Percentiles rank a stretch among this genome's conserved stretches.
These are phyloP conservation scores for Antheraea assamensis DNA, from an alignment of 2,888 invertebrate species.

Conservation along the genomic window DNA sequence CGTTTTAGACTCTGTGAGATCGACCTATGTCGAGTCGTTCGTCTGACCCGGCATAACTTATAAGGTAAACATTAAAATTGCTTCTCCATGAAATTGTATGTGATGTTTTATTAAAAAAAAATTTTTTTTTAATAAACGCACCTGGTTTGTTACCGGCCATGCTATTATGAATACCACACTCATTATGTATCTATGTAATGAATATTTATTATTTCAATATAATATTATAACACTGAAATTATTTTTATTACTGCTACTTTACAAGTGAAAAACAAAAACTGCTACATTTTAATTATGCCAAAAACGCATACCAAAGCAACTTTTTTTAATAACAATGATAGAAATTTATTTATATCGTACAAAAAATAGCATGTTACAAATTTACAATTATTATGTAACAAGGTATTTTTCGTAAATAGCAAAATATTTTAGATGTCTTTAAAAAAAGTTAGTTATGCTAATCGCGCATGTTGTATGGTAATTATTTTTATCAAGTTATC, in stretches of 20 bases:
- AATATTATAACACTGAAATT: no score
- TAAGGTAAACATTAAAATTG: not conserved
- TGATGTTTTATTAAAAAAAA: not conserved
- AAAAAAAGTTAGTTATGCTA: not conserved
- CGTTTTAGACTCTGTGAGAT: not conserved
- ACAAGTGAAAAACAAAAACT: no score
- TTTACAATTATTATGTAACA: no score
- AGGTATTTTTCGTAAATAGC: no score
- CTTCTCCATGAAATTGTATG: not conserved
- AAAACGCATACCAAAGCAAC: no score
- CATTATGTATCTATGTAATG: no score
- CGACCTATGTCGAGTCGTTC: not conserved
- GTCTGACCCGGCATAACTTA: constrained; percentile 5
- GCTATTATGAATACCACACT: not conserved
- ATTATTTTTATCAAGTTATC: not conserved
- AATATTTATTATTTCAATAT: no score
- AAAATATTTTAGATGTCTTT: not conserved
- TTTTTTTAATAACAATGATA: no score
- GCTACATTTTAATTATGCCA: no score
- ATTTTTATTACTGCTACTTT: no score
- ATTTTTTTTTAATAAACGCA: not conserved
- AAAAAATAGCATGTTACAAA: no score
- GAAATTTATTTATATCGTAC: no score
- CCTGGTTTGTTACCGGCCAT: not conserved
- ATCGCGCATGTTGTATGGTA: not conserved